Evolutionary conservation across 2,888 invertebrate species (phyloP).

Genomic region (Noctuana brunneofusca): DNA sequence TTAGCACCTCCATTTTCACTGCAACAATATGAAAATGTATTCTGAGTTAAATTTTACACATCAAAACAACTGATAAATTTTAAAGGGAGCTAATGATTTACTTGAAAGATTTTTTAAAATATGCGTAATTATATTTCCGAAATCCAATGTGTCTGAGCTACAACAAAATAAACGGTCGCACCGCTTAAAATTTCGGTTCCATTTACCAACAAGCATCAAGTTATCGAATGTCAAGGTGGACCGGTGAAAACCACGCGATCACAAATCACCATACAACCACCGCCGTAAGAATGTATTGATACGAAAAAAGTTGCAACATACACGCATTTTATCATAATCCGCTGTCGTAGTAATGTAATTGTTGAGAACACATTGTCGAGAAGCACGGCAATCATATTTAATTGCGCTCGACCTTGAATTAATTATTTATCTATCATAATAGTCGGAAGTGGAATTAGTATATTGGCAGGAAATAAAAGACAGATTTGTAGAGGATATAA

Average conservation of each 20-base stretch:
- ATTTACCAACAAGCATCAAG: conserved; percentile 49
- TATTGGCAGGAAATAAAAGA: neutral
- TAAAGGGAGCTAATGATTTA: neutral
- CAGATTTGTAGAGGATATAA: too few species aligned
- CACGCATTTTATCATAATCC: neutral
- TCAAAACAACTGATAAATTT: neutral
- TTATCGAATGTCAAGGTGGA: conserved; percentile 70
- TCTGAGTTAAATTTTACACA: neutral
- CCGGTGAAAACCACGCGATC: conserved; percentile 43
- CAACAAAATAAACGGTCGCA: conserved; percentile 23
- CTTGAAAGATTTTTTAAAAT: neutral
- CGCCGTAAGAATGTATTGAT: conserved; percentile 9
- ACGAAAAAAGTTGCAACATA: conserved; percentile 20
- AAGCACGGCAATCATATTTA: neutral
- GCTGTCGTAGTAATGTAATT: neutral
- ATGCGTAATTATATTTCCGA: conserved; percentile 7
- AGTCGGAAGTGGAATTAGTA: too few species aligned
- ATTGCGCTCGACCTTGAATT: neutral
- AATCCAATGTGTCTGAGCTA: conserved; percentile 6
- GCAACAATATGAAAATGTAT: conserved; percentile 52
- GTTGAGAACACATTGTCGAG: too few species aligned
- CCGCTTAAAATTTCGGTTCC: conserved; percentile 39
- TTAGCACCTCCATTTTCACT: conserved; percentile 84
- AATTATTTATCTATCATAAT: neutral
- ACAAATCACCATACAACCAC: conserved; percentile 13